A percentile compares a stretch with the other conserved stretches of the same genome.
phyloP scores from a whole-genome alignment of 2,113 vertebrate species.

The Redunca redunca region DNA sequence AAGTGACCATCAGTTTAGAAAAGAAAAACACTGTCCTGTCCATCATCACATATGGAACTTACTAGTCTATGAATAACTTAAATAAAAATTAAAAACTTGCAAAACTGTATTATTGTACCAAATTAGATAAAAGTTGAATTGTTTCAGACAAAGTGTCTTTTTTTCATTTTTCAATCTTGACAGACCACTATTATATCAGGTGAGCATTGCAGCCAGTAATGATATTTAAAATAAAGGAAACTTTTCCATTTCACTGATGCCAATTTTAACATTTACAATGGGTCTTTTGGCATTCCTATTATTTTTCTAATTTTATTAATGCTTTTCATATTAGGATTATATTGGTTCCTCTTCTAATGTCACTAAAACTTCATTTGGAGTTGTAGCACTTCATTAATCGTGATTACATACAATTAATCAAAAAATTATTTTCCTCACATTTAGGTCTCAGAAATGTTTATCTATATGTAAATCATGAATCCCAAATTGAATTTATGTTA shows the following conservation, averaged over 20 bases:
- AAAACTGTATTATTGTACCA: slow-evolving; percentile 24
- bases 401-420: slow-evolving; percentile 66
- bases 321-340: slow-evolving; percentile 40
- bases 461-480: not conserved
- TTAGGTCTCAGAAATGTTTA: slow-evolving; percentile 36
- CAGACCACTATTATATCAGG: slow-evolving; percentile 50
- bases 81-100: slow-evolving; percentile 28
- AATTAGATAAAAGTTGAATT: slow-evolving; percentile 46
- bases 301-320: slow-evolving; percentile 61
- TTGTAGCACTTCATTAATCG: slow-evolving; percentile 63
- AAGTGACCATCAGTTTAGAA: not conserved
- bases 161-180: slow-evolving; percentile 27
- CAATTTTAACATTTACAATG: slow-evolving; percentile 60
- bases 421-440: slow-evolving; percentile 23
- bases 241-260: slow-evolving; percentile 52
- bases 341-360: slow-evolving; percentile 31
- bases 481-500: not conserved
- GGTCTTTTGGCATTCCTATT: slow-evolving; percentile 65
- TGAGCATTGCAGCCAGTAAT: slow-evolving; percentile 35
- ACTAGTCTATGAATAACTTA: slow-evolving; percentile 25
- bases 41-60: not conserved
- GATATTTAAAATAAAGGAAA: slow-evolving; percentile 52
- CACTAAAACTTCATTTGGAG: slow-evolving; percentile 55
- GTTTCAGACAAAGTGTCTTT: slow-evolving; percentile 27
- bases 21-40: not conserved